Evolutionary conservation across 2,888 invertebrate species (phyloP), one percentile per base, ranked within the genome.

Genomic region (Caenorhabditis sp.): DNA sequence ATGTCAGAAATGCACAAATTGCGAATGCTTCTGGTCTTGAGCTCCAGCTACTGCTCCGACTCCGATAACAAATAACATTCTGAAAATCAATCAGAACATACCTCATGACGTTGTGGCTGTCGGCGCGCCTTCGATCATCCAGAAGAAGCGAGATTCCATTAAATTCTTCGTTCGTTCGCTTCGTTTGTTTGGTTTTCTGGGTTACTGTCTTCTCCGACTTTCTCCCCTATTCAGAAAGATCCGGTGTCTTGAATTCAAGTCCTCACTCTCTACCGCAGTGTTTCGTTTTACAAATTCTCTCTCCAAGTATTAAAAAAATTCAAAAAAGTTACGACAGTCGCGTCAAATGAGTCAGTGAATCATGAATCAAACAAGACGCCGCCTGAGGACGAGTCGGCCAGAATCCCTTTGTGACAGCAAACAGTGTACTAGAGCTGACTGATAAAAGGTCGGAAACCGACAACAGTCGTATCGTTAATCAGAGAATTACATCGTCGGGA

Each of bases 131-230:
- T 47, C 55, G 35, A 8, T 64, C 64, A 22, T 28, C 18, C 60
- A 44, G 61, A 32, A 44, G 24, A 15, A 20, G 55, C 47, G 72
- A 47, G 62, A 77, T 77, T 77, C 69, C 62, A 77, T 77, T 69
- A 64, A 56, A 77, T 55, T 69, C 58, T 58, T 56, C 56, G 24
- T 64, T 20, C 58, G 5, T 6, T 62, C 53, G n/a, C 53, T 44
- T 32, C 58, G 62, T 77, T 77, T 67, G 67, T 60, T 74, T 76
- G 60, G 60, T 53, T 72, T 67, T 76, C 28, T 67, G 24, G 67
- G 76, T 67, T 76, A 76, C 61, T 58, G 65, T 62, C 37, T 24
- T 55, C 56, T 18, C n/a, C 32, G 20, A 37, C 55, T 60, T 60
- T 60, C 65, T 51, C 76, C 47, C 35, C 56, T 37, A 69, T 47